Evolutionary conservation across 2,797 vertebrate genomes (phyloP).

Genomic region (Pantherophis alleghaniensis): DNA sequence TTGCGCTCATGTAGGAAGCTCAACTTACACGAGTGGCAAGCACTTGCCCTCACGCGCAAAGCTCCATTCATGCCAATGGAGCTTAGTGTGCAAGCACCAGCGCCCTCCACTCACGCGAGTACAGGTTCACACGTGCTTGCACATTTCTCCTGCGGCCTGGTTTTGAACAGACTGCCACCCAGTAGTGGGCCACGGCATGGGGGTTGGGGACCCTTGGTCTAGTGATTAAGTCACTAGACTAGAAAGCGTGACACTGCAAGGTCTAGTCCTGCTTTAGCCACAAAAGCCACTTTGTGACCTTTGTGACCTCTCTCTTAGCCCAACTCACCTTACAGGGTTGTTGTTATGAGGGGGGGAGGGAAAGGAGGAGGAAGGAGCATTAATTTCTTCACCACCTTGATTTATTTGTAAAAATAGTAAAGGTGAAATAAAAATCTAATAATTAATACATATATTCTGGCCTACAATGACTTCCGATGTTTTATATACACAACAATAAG

Average conservation of each 20-base stretch:
- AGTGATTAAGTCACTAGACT: not conserved
- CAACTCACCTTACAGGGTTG: not conserved
- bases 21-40: not conserved
- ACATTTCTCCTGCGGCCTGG: not conserved
- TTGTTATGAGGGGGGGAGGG: not conserved
- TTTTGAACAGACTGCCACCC: not conserved
- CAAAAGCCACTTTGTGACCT: not conserved
- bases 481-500: not conserved
- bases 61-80: not conserved
- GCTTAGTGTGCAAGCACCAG: too few species aligned
- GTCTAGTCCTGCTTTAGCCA: not conserved
- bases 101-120: too few species aligned
- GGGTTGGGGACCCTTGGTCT: not conserved
- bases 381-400: not conserved
- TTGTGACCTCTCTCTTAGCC: not conserved
- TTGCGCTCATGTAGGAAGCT: not conserved
- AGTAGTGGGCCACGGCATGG: too few species aligned
- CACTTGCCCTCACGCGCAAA: not conserved
- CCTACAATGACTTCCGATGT: not conserved
- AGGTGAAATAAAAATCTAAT: not conserved
- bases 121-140: not conserved
- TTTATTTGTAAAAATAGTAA: not conserved
- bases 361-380: not conserved
- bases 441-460: not conserved
- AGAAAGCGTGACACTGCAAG: accelerated